Conservation (phyloP, 2,113 vertebrate species). For the Thamnophis sirtalis region DNA sequence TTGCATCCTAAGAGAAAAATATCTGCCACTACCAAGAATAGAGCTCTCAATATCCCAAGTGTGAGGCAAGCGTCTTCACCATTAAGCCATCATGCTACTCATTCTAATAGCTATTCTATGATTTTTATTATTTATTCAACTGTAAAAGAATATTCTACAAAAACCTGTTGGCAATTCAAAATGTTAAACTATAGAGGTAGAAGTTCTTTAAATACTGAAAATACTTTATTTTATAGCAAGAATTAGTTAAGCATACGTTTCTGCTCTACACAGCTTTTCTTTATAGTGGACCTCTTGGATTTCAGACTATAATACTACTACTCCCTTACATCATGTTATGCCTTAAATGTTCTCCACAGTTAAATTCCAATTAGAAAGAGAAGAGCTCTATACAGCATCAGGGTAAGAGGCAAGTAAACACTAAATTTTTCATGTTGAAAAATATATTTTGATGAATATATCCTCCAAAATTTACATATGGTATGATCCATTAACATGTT, state of each 20-base stretch:
- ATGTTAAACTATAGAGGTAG: background rate
- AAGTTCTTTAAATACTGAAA: background rate
- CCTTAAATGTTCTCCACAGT: background rate
- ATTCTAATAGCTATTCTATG: background rate
- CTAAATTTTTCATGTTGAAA: background rate
- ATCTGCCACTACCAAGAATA: background rate
- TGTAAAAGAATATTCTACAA: background rate
- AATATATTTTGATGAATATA: background rate
- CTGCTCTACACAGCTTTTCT: background rate
- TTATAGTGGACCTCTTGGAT: background rate
- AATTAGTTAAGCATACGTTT: background rate
- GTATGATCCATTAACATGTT: background rate
- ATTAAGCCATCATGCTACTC: background rate
- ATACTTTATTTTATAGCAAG: background rate
- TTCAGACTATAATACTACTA: background rate
- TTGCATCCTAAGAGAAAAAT: background rate
- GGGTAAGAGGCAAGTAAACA: background rate
- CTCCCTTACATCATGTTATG: background rate
- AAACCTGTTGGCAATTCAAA: background rate
- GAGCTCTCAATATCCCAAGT: background rate
- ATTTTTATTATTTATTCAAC: background rate
- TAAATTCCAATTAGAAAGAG: background rate
- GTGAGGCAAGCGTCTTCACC: background rate
- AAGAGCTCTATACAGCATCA: background rate
- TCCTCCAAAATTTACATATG: background rate